Evolutionary conservation across 2,888 invertebrate genomes (phyloP).

Genomic region (Lathronympha strigana): DNA sequence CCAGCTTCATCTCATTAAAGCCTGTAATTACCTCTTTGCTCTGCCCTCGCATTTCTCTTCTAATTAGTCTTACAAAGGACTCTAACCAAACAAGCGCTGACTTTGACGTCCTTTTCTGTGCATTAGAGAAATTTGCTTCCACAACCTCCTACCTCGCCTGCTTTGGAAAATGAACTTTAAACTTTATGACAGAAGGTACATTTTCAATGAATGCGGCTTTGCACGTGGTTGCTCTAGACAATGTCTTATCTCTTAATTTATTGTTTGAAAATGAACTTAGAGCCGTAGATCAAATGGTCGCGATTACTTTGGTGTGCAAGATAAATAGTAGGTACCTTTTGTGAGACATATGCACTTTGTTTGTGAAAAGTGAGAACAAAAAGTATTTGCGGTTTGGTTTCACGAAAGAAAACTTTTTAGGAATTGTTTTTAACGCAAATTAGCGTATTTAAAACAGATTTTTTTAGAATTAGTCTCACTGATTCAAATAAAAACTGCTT

Average conservation of each 20-base stretch:
- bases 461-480: no score
- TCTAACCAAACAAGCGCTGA: constrained; percentile 26
- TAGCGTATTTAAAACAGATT: no score
- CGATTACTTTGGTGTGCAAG: background rate
- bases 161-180: background rate
- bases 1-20: constrained; percentile 26
- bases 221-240: background rate
- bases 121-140: background rate
- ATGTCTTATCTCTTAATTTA: background rate
- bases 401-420: background rate
- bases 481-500: no score
- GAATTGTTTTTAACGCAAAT: background rate
- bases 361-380: constrained; percentile 12
- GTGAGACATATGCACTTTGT: constrained; percentile 20
- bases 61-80: constrained; percentile 29
- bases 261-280: constrained; percentile 9
- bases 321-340: constrained; percentile 8
- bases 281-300: background rate
- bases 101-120: constrained; percentile 30
- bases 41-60: constrained; percentile 12
- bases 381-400: background rate
- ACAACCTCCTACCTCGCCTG: background rate
- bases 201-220: background rate
- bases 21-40: constrained; percentile 20
- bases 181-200: background rate